Evolutionary conservation across 2,888 invertebrate genomes (phyloP).

Genomic region (Pollenia angustigena): DNA sequence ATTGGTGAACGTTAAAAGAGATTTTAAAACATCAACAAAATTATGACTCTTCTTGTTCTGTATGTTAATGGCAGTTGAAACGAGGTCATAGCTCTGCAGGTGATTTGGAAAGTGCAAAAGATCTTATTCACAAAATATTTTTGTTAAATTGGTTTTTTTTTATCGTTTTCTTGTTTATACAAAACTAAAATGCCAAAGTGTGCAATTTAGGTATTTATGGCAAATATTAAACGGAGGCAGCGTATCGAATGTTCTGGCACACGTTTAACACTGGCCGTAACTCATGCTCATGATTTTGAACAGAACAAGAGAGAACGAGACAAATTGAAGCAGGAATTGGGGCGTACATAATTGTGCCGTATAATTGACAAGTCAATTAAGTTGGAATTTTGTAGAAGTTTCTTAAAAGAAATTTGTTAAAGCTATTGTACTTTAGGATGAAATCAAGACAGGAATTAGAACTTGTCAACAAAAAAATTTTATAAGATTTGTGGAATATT

Average conservation of each 20-base stretch:
- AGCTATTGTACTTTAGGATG: background rate
- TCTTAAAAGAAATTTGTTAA: background rate
- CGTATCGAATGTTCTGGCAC: slow-evolving; percentile 77
- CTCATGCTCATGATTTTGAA: slow-evolving; percentile 19
- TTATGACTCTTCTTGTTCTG: slow-evolving; percentile 15
- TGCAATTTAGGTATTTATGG: slow-evolving; percentile 57
- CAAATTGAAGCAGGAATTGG: slow-evolving; percentile 26
- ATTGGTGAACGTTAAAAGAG: slow-evolving; percentile 43
- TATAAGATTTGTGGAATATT: too few species aligned
- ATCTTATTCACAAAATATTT: slow-evolving; percentile 74
- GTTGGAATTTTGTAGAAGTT: background rate
- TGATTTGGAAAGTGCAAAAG: slow-evolving; percentile 70
- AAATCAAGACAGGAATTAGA: too few species aligned
- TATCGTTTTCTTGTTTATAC: background rate
- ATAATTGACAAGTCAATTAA: slow-evolving; percentile 75
- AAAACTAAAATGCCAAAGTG: slow-evolving; percentile 74
- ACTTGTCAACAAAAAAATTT: too few species aligned
- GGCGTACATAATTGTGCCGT: slow-evolving; percentile 75
- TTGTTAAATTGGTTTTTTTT: background rate
- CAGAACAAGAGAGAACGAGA: background rate
- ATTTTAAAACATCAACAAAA: slow-evolving; percentile 4
- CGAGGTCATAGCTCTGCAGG: slow-evolving; percentile 75
- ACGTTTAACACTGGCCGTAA: slow-evolving; percentile 70
- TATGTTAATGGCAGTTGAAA: slow-evolving; percentile 75
- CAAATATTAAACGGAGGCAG: slow-evolving; percentile 67